Percentiles rank a stretch among this genome's conserved stretches.
Conservation (phyloP, 1,140 invertebrate species). For the Trichonephila inaurata region DNA sequence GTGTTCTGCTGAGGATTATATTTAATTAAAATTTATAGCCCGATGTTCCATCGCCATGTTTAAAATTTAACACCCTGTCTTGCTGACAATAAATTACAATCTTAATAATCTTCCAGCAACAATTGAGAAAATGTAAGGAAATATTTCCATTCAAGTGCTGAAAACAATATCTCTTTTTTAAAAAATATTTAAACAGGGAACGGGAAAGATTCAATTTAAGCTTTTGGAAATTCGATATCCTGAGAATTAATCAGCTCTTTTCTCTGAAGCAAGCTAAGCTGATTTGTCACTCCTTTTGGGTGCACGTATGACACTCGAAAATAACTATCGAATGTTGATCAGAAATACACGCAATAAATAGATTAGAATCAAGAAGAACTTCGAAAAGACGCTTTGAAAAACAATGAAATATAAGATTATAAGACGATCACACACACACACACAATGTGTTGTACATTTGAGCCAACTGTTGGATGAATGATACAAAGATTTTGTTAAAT, state of each 20-base stretch:
- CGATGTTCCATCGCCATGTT: neutral
- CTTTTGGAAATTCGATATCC: neutral
- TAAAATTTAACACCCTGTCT: neutral
- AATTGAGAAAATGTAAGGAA: neutral
- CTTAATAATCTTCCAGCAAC: neutral
- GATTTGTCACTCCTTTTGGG: neutral
- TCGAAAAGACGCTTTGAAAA: neutral
- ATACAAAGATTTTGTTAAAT: neutral
- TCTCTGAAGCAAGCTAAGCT: neutral
- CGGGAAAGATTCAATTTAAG: neutral
- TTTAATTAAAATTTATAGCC: neutral
- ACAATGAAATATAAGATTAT: neutral
- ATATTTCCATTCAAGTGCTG: neutral
- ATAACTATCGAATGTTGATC: neutral
- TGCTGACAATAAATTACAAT: too few relatives aligned
- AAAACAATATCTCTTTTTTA: neutral
- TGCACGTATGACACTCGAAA: neutral
- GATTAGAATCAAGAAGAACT: neutral
- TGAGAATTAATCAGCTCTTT: neutral
- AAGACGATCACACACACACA: too few relatives aligned
- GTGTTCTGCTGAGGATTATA: neutral
- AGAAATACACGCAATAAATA: neutral
- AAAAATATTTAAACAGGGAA: neutral
- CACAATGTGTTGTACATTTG: neutral
- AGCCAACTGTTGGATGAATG: neutral